Evolutionary conservation across 1,140 invertebrate species (phyloP).

Genomic region (Rhopalosiphum maidis): DNA sequence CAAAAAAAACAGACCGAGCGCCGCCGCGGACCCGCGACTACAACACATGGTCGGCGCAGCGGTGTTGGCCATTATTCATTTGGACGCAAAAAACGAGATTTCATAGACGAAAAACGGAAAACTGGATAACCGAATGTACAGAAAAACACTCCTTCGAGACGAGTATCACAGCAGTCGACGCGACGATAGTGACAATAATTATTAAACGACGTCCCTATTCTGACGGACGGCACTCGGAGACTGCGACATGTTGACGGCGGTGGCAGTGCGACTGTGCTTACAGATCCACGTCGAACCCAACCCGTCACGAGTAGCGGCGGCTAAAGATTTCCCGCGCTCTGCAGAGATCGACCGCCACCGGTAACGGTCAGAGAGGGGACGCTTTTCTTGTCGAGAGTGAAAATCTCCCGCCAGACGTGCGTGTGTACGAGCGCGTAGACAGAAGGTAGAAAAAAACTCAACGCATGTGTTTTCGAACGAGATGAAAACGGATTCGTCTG

Average conservation of each 20-base stretch:
- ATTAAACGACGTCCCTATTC: background rate
- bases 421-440: background rate
- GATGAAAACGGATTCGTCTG: background rate
- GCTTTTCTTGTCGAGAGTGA: background rate
- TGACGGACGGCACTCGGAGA: background rate
- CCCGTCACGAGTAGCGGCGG: background rate
- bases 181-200: background rate
- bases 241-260: background rate
- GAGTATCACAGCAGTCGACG: background rate
- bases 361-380: background rate
- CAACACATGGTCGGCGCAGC: background rate
- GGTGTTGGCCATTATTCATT: slow-evolving; percentile 39
- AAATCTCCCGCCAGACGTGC: background rate
- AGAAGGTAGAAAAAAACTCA: background rate
- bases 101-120: background rate
- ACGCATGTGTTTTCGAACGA: background rate
- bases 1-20: background rate
- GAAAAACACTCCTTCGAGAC: background rate
- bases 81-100: background rate
- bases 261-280: background rate
- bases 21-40: background rate
- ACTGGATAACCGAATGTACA: background rate
- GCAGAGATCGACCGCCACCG: background rate
- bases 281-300: background rate
- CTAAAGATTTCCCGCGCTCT: background rate